Evolutionary conservation across 2,113 vertebrate genomes (phyloP).

Genomic region (Elephas maximus): DNA sequence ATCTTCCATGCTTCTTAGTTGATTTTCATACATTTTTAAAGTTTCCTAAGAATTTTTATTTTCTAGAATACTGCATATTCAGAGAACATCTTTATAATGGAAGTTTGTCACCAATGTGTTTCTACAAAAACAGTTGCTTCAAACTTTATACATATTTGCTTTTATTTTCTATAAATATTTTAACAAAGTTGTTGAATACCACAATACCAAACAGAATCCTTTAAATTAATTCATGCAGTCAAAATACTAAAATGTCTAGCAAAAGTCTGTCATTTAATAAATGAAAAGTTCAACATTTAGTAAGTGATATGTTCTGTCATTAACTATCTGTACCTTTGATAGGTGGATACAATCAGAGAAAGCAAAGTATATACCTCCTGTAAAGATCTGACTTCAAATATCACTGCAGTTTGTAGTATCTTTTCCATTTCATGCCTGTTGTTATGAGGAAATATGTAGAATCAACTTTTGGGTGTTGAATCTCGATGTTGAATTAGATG

Average conservation of each 20-base stretch:
- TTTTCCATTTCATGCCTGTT: no score
- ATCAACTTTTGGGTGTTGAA: background rate
- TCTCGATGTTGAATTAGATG: background rate
- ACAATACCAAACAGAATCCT: conserved; percentile 66
- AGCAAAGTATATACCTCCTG: no score
- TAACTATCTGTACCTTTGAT: no score
- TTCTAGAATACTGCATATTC: conserved; percentile 63
- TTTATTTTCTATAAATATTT: conserved; percentile 79
- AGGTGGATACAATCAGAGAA: no score
- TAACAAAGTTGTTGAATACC: conserved; percentile 62
- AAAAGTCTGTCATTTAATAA: conserved; percentile 65
- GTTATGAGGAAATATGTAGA: no score
- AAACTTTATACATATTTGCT: conserved; percentile 74
- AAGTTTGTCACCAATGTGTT: conserved; percentile 62
- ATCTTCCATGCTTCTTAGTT: conserved; percentile 33
- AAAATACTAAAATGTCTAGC: conserved; percentile 78
- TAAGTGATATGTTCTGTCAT: background rate
- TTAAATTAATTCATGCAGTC: conserved; percentile 61
- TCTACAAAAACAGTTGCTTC: conserved; percentile 78
- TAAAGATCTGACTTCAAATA: no score
- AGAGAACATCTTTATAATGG: conserved; percentile 51
- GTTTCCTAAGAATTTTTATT: conserved; percentile 58
- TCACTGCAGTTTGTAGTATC: no score
- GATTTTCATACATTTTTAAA: conserved; percentile 50
- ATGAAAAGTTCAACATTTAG: conserved; percentile 43